Evolutionary conservation across 2,113 vertebrate genomes (phyloP).

Genomic region (Oxyura jamaicensis): DNA sequence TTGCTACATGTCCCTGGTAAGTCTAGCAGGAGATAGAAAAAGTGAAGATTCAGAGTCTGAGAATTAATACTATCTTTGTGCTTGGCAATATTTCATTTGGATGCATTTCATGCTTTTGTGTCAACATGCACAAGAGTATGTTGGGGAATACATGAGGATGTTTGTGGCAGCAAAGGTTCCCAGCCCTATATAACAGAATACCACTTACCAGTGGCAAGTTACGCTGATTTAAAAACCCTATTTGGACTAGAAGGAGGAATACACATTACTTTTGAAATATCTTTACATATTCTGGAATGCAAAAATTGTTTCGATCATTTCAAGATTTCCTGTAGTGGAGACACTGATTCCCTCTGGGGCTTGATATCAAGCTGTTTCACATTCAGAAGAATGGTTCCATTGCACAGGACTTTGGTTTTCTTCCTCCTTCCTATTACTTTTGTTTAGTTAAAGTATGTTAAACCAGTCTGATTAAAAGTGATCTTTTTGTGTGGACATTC

Average conservation of each 20-base stretch:
- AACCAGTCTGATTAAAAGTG: neutral
- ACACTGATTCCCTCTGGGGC: neutral
- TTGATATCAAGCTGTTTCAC: neutral
- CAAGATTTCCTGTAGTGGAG: neutral
- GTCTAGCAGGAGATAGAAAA: neutral
- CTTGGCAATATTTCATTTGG: neutral
- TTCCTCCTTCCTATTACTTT: neutral
- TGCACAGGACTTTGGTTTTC: neutral
- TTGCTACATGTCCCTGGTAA: rapidly evolving
- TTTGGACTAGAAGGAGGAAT: neutral
- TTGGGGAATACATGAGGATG: neutral
- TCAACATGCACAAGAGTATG: neutral
- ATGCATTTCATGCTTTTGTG: neutral
- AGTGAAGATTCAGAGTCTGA: neutral
- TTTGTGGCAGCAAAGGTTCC: neutral
- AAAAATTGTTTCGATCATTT: neutral
- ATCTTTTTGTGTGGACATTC: neutral
- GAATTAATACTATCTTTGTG: neutral
- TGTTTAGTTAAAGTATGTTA: neutral
- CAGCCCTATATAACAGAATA: neutral
- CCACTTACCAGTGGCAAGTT: neutral
- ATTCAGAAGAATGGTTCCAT: neutral
- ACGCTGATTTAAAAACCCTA: neutral
- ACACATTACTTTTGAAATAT: neutral
- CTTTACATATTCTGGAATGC: neutral